These are phyloP conservation scores for Thereuonema tuberculata DNA, from an alignment of 1,140 invertebrate species.

Conservation along the genomic window DNA sequence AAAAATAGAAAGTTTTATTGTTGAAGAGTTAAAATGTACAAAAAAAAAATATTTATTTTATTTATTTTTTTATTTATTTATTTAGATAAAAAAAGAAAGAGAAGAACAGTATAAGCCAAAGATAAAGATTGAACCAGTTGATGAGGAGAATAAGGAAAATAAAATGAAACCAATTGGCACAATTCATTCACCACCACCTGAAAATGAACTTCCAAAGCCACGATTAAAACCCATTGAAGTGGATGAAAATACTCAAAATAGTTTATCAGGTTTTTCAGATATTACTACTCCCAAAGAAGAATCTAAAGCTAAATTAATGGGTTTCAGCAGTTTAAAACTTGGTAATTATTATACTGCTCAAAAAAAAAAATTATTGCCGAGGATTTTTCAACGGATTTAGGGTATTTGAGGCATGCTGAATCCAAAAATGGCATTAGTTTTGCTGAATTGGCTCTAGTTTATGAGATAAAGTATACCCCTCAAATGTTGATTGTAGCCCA, in stretches of 20 bases:
- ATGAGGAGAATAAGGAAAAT: constrained; percentile 14
- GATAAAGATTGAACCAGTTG: constrained; percentile 23
- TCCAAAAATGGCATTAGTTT: too few species aligned
- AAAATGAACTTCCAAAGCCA: constrained; percentile 12
- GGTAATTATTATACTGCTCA: not conserved
- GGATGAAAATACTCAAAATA: constrained; percentile 19
- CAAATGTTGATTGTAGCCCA: too few species aligned
- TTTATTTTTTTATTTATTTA: constrained; percentile 11
- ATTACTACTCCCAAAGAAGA: constrained; percentile 8
- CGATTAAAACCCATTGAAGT: not conserved
- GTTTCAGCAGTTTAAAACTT: constrained; percentile 7
- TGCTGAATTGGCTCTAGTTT: too few species aligned
- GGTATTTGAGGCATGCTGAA: too few species aligned
- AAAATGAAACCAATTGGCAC: constrained; percentile 4
- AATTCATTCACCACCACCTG: constrained; percentile 11
- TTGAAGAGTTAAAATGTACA: constrained; percentile 2
- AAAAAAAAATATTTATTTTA: not conserved
- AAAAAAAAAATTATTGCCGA: too few species aligned
- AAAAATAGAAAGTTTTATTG: not conserved
- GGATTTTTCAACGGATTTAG: too few species aligned
- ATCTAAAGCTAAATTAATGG: not conserved
- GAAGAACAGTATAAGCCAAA: constrained; percentile 71
- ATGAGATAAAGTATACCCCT: too few species aligned
- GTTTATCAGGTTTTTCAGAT: constrained; percentile 19
- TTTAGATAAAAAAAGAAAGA: constrained; percentile 42